Evolutionary conservation across 2,113 vertebrate species (phyloP), one percentile per base, ranked within the genome.

Genomic region (Dicentrarchus labrax): DNA sequence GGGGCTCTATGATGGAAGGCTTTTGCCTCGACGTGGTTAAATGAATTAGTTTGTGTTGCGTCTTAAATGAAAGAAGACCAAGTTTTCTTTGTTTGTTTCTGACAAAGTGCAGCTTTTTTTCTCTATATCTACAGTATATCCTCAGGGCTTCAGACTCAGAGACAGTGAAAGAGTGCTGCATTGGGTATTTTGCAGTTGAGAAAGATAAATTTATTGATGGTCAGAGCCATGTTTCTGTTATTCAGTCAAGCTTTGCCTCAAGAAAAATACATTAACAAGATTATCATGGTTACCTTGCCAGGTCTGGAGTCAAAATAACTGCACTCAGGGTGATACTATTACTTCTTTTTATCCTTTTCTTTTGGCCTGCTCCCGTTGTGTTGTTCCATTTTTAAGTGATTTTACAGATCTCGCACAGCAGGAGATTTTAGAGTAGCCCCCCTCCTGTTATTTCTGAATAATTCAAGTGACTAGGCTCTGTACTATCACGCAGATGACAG

Each of bases 371-470:
- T 61, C 59, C 61, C 2, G 17, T 72, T 43, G 57, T 79, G 65
- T 67, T 78, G 76, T 79, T 83, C 48, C 56, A 57, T 83, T 83
- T 89, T 72, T 78, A 85, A 78, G 71, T 54, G 76, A 70, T 90
- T 86, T 89, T 78, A 82, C 76, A 68, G 82, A 67, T 70, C 74
- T 21, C 0, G 38, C 88, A 71, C 91, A 83, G 84, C 17, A 2
- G 72, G 89, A 76, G 54, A 62, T 69, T 80, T 90, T 61, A 61
- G 65, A 85, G 70, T 72, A 78, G 47, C 81, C 82, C 72, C 81
- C 69, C 69, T 76, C 48, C 72, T 78, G 75, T 78, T 84, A 61
- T 74, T 72, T 92, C n/a, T 82, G 72, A 88, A 90, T 91, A 83
- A 90, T 89, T 89, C 45, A 84, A 50, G 39, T 51, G 56, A 62